Evolutionary conservation across 2,888 invertebrate genomes (phyloP).

Genomic region (Fragum sueziense): DNA sequence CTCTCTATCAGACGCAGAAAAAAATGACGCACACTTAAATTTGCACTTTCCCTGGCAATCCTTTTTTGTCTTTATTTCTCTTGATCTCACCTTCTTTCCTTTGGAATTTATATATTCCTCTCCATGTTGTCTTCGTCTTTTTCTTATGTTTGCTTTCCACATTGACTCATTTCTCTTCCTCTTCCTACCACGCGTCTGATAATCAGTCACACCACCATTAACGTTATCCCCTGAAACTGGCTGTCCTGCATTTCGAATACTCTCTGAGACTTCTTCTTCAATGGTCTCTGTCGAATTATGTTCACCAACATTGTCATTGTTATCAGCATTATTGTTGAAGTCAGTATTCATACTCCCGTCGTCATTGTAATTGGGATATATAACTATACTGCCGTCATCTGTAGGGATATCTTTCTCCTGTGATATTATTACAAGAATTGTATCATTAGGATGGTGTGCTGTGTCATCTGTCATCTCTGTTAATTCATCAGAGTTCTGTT

Average conservation of each 20-base stretch:
- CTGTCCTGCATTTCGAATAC: not conserved
- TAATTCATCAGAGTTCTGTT: not conserved
- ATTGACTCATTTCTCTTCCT: constrained; percentile 18
- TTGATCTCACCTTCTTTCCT: constrained; percentile 21
- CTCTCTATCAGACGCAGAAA: constrained; percentile 26
- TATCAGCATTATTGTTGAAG: not conserved
- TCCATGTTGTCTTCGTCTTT: constrained; percentile 28
- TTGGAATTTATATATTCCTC: constrained; percentile 11
- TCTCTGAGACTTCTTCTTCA: not conserved
- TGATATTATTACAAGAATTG: not conserved
- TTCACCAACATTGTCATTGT: not conserved
- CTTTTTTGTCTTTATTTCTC: constrained; percentile 25
- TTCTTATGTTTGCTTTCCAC: constrained; percentile 35
- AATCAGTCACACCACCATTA: not conserved
- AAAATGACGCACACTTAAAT: constrained; percentile 27
- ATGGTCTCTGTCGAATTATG: not conserved
- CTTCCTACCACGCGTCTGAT: constrained; percentile 18
- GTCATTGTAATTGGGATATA: not conserved
- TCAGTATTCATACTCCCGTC: constrained; percentile 1
- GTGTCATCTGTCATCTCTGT: not conserved
- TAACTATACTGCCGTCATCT: constrained; percentile 3
- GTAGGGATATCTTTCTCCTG: not conserved
- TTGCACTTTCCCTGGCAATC: constrained; percentile 44
- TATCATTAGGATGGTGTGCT: not conserved
- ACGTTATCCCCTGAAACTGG: not conserved